Base-by-base conservation (phyloP, 2,888 invertebrate species). In the Eudasyphora cyanicolor region DNA sequence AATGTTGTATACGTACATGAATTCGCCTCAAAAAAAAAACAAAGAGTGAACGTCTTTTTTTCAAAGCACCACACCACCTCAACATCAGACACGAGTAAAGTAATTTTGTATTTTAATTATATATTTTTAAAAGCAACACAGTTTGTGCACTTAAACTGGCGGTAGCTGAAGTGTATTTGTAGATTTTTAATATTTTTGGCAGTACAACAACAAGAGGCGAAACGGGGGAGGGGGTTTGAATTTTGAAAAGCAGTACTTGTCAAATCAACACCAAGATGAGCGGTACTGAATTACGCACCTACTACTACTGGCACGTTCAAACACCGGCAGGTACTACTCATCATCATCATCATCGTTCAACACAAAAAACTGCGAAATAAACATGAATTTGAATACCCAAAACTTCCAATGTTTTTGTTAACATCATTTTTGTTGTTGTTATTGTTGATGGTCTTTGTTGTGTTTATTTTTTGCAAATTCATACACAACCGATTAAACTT, bases 231-330 rank as follows among this genome's bases (percentile, higher is more conserved):
- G 12, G n/a, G 6, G 6, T 38, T 29, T 60, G 10, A 12, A 8
- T 49, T 62, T 51, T 67, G n/a, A 38, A 67, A 67, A 67, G 35
- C 32, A 67, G 45, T 45, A 32, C 60, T 70, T 77, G 77, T 70
- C 62, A 77, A 77, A 77, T 70, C 32, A 77, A 35, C 49, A 24
- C 45, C 5, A 57, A 35, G 45, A 70, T 49, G 17, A 42, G 49
- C 12, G 21, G 45, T 32, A 32, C 32, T 77, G 60, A 49, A 62
- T 70, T 62, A 70, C 60, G 69, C 77, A 70, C 70, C 70, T 70
- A 60, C 12, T 21, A 38, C 35, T n/a, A 17, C 0, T 8, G 21
- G 64, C 7, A 14, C 64, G 8, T 17, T n/a, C n/a, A n/a, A n/a
- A n/a, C n/a, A 4, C 0, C 35, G 24, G 14, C 35, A 67, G 38